These are phyloP conservation scores for Volucella zonaria DNA, from an alignment of 2,888 invertebrate genomes.

Conservation along the genomic window DNA sequence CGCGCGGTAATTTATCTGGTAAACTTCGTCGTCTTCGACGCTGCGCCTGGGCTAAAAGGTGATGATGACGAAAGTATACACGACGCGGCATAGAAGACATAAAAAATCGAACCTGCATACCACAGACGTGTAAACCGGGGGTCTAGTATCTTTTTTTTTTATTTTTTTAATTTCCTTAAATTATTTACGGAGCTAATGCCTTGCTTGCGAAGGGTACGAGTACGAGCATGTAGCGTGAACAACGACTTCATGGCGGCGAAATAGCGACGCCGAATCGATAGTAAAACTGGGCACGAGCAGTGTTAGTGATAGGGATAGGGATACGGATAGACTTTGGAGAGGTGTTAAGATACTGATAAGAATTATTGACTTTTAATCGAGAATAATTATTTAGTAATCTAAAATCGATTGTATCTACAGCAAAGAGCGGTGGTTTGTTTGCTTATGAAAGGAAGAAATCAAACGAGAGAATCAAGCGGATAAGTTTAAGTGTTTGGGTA, in stretches of 20 bases:
- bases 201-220: neutral
- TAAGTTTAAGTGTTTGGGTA: no score
- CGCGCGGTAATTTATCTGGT: slow-evolving; percentile 42
- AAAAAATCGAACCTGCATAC: slow-evolving; percentile 22
- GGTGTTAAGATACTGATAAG: slow-evolving; percentile 12
- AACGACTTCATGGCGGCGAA: neutral
- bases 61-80: slow-evolving; percentile 44
- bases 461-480: no score
- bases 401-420: slow-evolving; percentile 7
- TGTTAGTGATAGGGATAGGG: no score
- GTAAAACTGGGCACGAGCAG: no score
- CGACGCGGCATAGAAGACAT: neutral
- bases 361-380: slow-evolving; percentile 43
- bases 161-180: slow-evolving; percentile 1
- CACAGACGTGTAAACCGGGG: slow-evolving; percentile 32
- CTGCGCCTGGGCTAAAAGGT: slow-evolving; percentile 32
- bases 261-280: no score
- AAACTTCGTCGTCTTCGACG: slow-evolving; percentile 20
- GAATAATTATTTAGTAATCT: slow-evolving; percentile 32
- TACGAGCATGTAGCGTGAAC: neutral
- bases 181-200: slow-evolving; percentile 34
- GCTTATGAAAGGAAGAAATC: neutral
- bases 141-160: slow-evolving; percentile 1
- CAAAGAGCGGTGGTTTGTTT: slow-evolving; percentile 7
- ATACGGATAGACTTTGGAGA: neutral